These are phyloP conservation scores for Nerophis ophidion DNA, from an alignment of 2,113 vertebrate species.

Conservation along the genomic window DNA sequence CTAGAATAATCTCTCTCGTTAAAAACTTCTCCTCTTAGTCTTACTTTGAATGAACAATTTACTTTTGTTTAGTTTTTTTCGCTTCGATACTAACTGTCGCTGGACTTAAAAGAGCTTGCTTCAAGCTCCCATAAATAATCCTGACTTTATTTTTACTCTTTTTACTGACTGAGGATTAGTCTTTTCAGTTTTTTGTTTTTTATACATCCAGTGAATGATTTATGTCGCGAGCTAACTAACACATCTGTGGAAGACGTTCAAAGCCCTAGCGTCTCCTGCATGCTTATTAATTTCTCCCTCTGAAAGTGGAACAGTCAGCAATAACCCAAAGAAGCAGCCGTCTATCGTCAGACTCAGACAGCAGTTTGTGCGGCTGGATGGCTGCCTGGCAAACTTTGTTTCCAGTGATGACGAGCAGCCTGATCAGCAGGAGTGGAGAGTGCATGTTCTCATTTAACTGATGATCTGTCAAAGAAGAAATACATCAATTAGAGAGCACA, in stretches of 20 bases:
- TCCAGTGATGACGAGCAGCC: constrained; percentile 32
- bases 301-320: constrained; percentile 58
- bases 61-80: too few species aligned
- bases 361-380: constrained; percentile 47
- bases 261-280: constrained; percentile 31
- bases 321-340: constrained; percentile 51
- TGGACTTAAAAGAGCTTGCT: too few species aligned
- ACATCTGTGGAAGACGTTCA: constrained; percentile 42
- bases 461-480: neutral
- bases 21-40: too few species aligned
- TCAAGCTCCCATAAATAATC: too few species aligned
- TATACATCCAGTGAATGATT: constrained; percentile 39
- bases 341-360: constrained; percentile 48
- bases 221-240: constrained; percentile 27
- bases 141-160: neutral
- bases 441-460: constrained; percentile 20
- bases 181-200: constrained; percentile 13
- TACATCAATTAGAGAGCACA: neutral
- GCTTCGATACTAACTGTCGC: too few species aligned
- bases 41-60: too few species aligned
- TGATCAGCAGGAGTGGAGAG: constrained; percentile 13
- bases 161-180: constrained; percentile 32
- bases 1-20: too few species aligned
- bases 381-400: constrained; percentile 38
- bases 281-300: constrained; percentile 53